Evolutionary conservation across 2,888 invertebrate species (phyloP).

Genomic region (Altica lythri): DNA sequence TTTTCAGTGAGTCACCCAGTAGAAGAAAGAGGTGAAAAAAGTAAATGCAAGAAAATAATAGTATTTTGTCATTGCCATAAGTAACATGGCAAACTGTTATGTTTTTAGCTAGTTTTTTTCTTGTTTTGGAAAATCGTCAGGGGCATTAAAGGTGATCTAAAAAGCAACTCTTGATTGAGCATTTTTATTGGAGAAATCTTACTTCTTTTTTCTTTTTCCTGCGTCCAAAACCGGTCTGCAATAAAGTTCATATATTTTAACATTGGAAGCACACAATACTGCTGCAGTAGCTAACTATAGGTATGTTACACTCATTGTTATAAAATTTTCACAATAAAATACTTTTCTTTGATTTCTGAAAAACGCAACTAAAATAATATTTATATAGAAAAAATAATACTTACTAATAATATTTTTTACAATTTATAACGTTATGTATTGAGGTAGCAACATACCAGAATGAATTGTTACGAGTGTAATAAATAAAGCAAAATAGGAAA

Average conservation of each 20-base stretch:
- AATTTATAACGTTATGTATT: too few relatives aligned
- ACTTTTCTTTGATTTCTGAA: neutral
- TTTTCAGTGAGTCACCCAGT: constrained; percentile 16
- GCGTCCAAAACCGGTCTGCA: constrained; percentile 91
- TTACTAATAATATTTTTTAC: too few relatives aligned
- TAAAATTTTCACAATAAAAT: constrained; percentile 25
- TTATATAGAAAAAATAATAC: neutral
- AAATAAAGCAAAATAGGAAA: too few relatives aligned
- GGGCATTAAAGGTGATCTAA: constrained; percentile 53
- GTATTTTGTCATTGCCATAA: constrained; percentile 30
- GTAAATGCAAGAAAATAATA: constrained; percentile 38
- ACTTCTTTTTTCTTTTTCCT: constrained; percentile 98
- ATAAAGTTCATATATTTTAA: constrained; percentile 61
- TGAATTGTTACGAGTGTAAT: too few relatives aligned
- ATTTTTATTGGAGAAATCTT: constrained; percentile 70
- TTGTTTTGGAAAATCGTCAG: constrained; percentile 50
- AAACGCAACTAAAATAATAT: neutral
- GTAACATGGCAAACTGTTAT: constrained; percentile 29
- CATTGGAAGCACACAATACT: constrained; percentile 56
- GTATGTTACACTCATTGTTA: constrained; percentile 41
- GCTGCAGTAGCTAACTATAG: constrained; percentile 46
- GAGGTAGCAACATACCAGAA: too few relatives aligned
- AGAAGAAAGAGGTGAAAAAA: constrained; percentile 35
- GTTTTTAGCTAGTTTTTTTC: constrained; percentile 16
- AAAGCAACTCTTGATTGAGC: constrained; percentile 55